phyloP scores from a whole-genome alignment of 2,797 vertebrate species.

The Sebastes vulpes region DNA sequence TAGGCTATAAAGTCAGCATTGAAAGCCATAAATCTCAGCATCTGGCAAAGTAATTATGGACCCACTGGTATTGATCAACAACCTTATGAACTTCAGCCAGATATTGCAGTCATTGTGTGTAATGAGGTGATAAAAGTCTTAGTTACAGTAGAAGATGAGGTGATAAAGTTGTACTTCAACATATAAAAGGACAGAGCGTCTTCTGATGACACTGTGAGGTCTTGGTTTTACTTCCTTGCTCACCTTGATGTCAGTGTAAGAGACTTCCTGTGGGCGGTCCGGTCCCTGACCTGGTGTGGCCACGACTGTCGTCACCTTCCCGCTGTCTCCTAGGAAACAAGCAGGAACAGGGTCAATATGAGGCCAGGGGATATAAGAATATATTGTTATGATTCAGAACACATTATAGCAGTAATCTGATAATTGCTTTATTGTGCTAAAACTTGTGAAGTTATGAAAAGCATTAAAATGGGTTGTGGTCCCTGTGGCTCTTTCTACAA shows the following conservation, averaged over 20 bases:
- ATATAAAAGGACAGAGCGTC: background rate
- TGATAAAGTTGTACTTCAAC: background rate
- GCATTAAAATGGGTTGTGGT: background rate
- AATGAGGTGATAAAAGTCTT: background rate
- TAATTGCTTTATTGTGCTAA: background rate
- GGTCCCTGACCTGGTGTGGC: conserved; percentile 92
- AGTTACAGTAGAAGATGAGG: background rate
- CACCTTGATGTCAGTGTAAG: conserved; percentile 93
- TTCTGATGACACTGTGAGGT: background rate
- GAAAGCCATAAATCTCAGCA: background rate
- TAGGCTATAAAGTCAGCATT: background rate
- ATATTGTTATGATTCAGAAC: background rate
- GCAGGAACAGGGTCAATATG: background rate
- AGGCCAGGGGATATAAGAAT: background rate
- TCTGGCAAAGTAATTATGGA: background rate
- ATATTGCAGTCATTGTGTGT: background rate
- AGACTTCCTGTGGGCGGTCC: conserved; percentile 93
- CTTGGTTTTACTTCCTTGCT: background rate
- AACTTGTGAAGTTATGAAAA: background rate
- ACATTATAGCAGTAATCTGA: background rate
- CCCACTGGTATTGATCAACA: background rate
- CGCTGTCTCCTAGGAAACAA: conserved; percentile 87
- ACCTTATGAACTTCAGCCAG: background rate
- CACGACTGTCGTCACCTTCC: conserved; percentile 93
- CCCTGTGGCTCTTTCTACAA: background rate